These are phyloP conservation scores for Argyresthia goedartella DNA, from an alignment of 2,888 invertebrate genomes.

Conservation along the genomic window DNA sequence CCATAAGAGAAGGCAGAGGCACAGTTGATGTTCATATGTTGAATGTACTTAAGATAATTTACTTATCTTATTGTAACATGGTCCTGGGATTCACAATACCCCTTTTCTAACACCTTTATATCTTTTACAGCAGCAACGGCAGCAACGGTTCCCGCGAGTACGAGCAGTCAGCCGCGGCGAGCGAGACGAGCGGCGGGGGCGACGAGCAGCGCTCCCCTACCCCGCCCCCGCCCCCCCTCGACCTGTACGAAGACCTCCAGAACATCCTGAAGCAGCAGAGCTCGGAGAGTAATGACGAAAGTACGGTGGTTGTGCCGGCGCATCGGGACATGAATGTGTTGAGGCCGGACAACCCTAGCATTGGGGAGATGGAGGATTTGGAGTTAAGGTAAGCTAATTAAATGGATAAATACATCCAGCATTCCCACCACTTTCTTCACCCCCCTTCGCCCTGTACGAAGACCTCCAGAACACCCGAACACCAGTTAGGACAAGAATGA, in stretches of 20 bases:
- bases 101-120: too few species aligned
- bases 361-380: constrained; percentile 76
- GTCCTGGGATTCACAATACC: too few species aligned
- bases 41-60: too few species aligned
- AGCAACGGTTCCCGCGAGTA: constrained; percentile 56
- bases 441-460: too few species aligned
- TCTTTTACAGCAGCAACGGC: constrained; percentile 34
- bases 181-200: constrained; percentile 49
- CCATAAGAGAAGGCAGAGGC: too few species aligned
- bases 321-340: constrained; percentile 65
- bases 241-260: constrained; percentile 74
- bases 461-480: too few species aligned
- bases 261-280: constrained; percentile 59
- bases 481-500: too few species aligned
- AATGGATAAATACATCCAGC: constrained; percentile 6
- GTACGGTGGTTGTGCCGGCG: constrained; percentile 60
- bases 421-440: constrained; percentile 10
- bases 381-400: constrained; percentile 59
- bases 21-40: too few species aligned
- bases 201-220: constrained; percentile 37
- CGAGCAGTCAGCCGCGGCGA: constrained; percentile 51
- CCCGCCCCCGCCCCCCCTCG: constrained; percentile 59
- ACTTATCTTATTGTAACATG: too few species aligned
- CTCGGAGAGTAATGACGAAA: constrained; percentile 63
- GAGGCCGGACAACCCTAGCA: constrained; percentile 75